Conservation (phyloP, 2,888 invertebrate species). For the Pycnomerus fuliginosus region DNA sequence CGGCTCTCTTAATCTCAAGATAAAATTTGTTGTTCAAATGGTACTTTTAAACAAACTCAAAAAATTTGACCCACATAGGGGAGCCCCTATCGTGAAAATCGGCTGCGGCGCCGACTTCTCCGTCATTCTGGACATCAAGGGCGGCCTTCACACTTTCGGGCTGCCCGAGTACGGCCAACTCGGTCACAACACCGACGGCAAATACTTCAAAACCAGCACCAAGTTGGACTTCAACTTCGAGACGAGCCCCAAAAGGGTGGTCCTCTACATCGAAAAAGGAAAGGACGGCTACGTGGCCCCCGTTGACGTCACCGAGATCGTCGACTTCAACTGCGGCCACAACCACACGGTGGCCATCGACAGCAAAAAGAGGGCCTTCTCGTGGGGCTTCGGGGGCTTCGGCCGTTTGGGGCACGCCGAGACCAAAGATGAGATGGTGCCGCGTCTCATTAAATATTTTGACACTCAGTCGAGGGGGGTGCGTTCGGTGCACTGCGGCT, state of each 20-base stretch:
- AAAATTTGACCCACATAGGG: no score
- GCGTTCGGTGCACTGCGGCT: conserved; percentile 78
- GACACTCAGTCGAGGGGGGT: conserved; percentile 84
- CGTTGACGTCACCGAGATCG: conserved; percentile 82
- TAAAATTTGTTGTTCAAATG: no score
- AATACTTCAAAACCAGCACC: conserved; percentile 87
- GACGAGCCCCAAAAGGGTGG: conserved; percentile 79
- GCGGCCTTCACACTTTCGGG: conserved; percentile 87
- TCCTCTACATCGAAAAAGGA: conserved; percentile 82
- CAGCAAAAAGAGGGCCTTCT: conserved; percentile 83
- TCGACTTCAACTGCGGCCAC: conserved; percentile 87
- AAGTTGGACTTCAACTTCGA: conserved; percentile 87
- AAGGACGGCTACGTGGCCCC: conserved; percentile 84
- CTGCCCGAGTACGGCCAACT: conserved; percentile 91
- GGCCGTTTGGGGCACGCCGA: conserved; percentile 92
- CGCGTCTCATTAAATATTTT: conserved; percentile 83
- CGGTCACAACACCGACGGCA: conserved; percentile 93
- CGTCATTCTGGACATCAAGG: conserved; percentile 85
- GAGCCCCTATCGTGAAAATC: conserved; percentile 80
- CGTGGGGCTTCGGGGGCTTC: conserved; percentile 96
- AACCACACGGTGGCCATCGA: conserved; percentile 92
- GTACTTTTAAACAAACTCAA: no score
- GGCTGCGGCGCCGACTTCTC: conserved; percentile 93
- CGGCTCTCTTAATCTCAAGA: no score
- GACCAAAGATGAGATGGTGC: conserved; percentile 83